Evolutionary conservation across 2,113 vertebrate species (phyloP), one percentile per base, ranked within the genome.

Genomic region (Mastomys coucha): DNA sequence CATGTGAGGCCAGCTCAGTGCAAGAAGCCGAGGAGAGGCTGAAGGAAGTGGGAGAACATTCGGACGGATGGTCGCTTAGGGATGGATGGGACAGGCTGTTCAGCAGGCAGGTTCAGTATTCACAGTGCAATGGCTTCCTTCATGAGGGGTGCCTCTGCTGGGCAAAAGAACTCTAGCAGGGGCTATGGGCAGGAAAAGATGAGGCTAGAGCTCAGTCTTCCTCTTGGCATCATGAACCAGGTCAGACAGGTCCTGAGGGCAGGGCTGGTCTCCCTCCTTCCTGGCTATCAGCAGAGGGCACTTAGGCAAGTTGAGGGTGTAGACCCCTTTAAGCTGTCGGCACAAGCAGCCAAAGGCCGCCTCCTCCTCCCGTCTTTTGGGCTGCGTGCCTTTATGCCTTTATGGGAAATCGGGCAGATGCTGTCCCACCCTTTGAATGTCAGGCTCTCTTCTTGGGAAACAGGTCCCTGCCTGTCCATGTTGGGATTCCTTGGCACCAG

Each of bases 121-220:
- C 98, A 99, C 98, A 98, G 98, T 99, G 98, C 98, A 98, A 98
- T 90, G 98, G 96, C 94, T 98, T 97, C 95, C 96, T 98, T 97
- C 89, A 73, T 58, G 91, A 72, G 42, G 67, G 86, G 60, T 69
- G 88, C 88, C 96, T 93, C 93, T 85, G 87, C 19, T 28, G 6
- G 2, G 89, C 91, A 22, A 91, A 93, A 96, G 70, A 56, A 70
- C 72, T 95, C 91, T 91, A 73, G 95, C 78, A 63, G 86, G 58
- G 73, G 80, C 92, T 76, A 51, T 60, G 65, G 93, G 82, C 24
- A 12, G 69, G 84, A 28, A 42, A 65, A n/a, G 92, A 80, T 31
- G 17, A 24, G 91, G 89, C n/a, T 5, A 53, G 33, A 1, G 82
- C 26, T 0, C 0, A 1, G 82, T 60, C 87, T 58, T 90, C 86